Base-by-base conservation (phyloP, 2,888 invertebrate genomes). In the Mimumesa dahlbomi region DNA sequence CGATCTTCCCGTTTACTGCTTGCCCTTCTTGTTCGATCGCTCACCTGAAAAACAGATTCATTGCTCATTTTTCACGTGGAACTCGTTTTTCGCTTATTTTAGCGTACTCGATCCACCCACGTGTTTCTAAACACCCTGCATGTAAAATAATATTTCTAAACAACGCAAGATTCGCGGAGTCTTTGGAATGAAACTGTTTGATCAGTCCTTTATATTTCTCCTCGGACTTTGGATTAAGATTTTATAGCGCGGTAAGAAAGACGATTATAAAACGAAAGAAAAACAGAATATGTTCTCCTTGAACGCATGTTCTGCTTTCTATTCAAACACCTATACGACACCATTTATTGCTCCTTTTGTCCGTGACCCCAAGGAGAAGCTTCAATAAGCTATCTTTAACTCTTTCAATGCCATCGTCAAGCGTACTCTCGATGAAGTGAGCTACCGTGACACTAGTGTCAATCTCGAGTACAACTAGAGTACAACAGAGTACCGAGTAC, bases 11-110 rank as follows among this genome's bases (percentile, higher is more conserved):
- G 49, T 65, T 86, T 89, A 86, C 84, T 89, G 88, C 77, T 89
- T 89, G 77, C 84, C 84, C 62, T 89, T 89, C 81, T 89, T 89
- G 83, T 85, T 88, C 81, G 87, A 84, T 76, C 89, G 86, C 57
- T 89, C 89, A 65, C 84, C 84, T 88, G 82, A 79, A n/a, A n/a
- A 84, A 74, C 58, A 73, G 40, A 65, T 22, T 40, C 5, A 40
- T 16, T 18, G 11, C 9, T 18, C 11, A n/a, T n/a, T n/a, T n/a
- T n/a, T n/a, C n/a, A n/a, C n/a, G n/a, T n/a, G n/a, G n/a, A n/a
- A n/a, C n/a, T n/a, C n/a, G n/a, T n/a, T n/a, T n/a, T n/a, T n/a
- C n/a, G n/a, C n/a, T n/a, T n/a, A n/a, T n/a, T n/a, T n/a, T n/a
- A n/a, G n/a, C n/a, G 29, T 29, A 29, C 29, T 29, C 29, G 29